These are phyloP conservation scores for Leptinotarsa undecemlineata DNA, from an alignment of 1,140 invertebrate genomes.

Conservation along the genomic window DNA sequence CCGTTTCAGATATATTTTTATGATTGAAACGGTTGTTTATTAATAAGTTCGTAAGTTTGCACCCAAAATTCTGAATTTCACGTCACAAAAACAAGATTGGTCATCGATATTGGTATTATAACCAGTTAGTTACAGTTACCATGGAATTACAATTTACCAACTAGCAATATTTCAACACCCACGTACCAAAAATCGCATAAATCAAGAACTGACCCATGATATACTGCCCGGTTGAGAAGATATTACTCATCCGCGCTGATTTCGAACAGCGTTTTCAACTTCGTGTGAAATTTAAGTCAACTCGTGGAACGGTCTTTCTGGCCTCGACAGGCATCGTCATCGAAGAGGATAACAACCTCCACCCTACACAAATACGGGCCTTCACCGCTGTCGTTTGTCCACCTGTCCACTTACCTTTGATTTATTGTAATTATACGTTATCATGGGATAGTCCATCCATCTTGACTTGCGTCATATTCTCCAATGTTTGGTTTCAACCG, in stretches of 20 bases:
- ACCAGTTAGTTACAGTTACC: too few relatives aligned
- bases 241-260: neutral
- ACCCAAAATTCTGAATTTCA: too few relatives aligned
- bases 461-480: slow-evolving; percentile 31
- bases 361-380: slow-evolving; percentile 13
- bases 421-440: slow-evolving; percentile 53
- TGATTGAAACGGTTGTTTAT: too few relatives aligned
- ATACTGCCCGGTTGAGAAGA: neutral
- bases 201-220: slow-evolving; percentile 5
- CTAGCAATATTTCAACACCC: neutral
- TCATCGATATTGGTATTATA: too few relatives aligned
- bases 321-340: neutral
- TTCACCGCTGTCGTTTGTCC: slow-evolving; percentile 41
- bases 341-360: slow-evolving; percentile 15
- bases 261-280: neutral
- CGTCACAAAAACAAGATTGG: too few relatives aligned
- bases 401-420: slow-evolving; percentile 52
- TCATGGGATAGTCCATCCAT: slow-evolving; percentile 46
- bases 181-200: neutral
- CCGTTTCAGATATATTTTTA: too few relatives aligned
- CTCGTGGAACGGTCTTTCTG: neutral
- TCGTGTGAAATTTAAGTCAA: neutral
- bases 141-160: neutral
- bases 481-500: slow-evolving; percentile 21
- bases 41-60: too few relatives aligned